Evolutionary conservation across 2,797 vertebrate genomes (phyloP).

Genomic region (Echiichthys vipera): DNA sequence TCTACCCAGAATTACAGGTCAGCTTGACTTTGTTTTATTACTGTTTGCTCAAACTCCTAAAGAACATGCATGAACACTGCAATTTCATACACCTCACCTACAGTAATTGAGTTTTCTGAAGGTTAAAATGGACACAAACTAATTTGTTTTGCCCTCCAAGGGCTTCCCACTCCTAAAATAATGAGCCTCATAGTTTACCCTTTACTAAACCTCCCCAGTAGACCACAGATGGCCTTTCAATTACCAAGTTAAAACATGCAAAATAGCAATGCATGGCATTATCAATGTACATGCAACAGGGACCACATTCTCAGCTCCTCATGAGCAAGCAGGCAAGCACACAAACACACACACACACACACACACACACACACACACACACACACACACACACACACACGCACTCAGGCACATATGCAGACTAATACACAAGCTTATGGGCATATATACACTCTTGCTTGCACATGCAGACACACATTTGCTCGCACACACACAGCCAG

Average conservation of each 20-base stretch:
- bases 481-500: slow-evolving; percentile 28
- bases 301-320: slow-evolving; percentile 40
- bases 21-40: slow-evolving; percentile 58
- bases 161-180: slow-evolving; percentile 70
- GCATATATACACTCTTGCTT: slow-evolving; percentile 6
- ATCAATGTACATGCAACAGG: slow-evolving; percentile 70
- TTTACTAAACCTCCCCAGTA: slow-evolving; percentile 77
- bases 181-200: slow-evolving; percentile 79
- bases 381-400: slow-evolving; percentile 16
- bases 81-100: slow-evolving; percentile 45
- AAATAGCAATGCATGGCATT: slow-evolving; percentile 75
- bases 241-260: slow-evolving; percentile 78
- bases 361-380: slow-evolving; percentile 3
- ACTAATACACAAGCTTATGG: slow-evolving; percentile 26
- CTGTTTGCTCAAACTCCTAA: slow-evolving; percentile 44
- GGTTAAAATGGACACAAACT: slow-evolving; percentile 81
- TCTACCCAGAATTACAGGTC: slow-evolving; percentile 43
- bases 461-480: slow-evolving; percentile 10
- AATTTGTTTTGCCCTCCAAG: slow-evolving; percentile 73
- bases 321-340: slow-evolving; percentile 9
- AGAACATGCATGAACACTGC: slow-evolving; percentile 46
- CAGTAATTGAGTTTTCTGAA: slow-evolving; percentile 75
- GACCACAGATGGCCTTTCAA: slow-evolving; percentile 80
- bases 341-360: not conserved
- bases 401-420: slow-evolving; percentile 7